phyloP scores from a whole-genome alignment of 2,113 vertebrate genomes.

The Natator depressus region DNA sequence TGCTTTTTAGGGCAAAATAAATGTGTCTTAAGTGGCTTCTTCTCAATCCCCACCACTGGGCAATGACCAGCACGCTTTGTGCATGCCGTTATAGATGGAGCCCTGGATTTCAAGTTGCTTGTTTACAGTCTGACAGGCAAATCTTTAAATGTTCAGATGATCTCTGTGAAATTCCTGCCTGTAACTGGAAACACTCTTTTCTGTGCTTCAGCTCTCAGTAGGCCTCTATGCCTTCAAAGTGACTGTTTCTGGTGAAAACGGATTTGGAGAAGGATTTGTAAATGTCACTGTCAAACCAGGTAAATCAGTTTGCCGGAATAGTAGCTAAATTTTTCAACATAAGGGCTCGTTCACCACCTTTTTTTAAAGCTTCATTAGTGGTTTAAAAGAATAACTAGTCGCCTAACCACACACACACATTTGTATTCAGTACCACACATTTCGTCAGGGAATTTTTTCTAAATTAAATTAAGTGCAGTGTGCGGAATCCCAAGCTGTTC shows the following conservation, averaged over 20 bases:
- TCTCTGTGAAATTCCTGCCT: background rate
- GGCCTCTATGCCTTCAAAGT: slow-evolving; percentile 82
- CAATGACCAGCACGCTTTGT: background rate
- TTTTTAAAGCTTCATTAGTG: background rate
- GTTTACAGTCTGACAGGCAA: background rate
- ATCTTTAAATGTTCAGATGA: background rate
- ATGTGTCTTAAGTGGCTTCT: background rate
- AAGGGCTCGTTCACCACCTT: background rate
- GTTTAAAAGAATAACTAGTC: background rate
- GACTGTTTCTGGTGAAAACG: slow-evolving; percentile 76
- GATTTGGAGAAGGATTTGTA: slow-evolving; percentile 82
- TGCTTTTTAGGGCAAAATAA: background rate
- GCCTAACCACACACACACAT: background rate
- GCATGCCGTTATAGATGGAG: background rate
- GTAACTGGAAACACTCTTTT: background rate
- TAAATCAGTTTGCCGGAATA: slow-evolving; percentile 52
- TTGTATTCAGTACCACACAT: background rate
- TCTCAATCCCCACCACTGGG: background rate
- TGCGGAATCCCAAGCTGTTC: fast-evolving
- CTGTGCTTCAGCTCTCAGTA: slow-evolving; percentile 75
- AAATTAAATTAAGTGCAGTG: background rate
- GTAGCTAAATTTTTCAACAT: background rate
- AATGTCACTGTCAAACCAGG: slow-evolving; percentile 84
- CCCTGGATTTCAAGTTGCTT: background rate
- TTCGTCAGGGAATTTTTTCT: background rate